A percentile compares a stretch with the other conserved stretches of the same genome.
These are phyloP conservation scores for Aelia acuminata DNA, from an alignment of 2,888 invertebrate species.

Conservation along the genomic window DNA sequence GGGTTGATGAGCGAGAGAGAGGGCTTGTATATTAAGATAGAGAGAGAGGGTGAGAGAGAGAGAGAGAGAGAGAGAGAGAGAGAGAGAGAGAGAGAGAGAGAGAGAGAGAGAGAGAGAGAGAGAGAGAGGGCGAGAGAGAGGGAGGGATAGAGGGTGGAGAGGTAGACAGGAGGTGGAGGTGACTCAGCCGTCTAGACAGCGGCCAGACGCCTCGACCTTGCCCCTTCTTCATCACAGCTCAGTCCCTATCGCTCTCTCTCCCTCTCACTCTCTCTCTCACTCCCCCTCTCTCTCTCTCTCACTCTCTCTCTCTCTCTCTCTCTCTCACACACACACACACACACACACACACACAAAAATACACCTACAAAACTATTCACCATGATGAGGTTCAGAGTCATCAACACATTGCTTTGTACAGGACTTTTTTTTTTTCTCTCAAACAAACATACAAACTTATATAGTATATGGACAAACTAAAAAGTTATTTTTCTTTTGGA, in stretches of 20 bases:
- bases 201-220: constrained; percentile 41
- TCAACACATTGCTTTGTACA: too few species aligned
- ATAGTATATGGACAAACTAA: too few species aligned
- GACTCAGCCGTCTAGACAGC: constrained; percentile 45
- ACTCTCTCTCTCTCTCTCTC: background rate
- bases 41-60: too few species aligned
- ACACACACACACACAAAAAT: background rate
- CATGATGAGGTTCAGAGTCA: too few species aligned
- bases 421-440: too few species aligned
- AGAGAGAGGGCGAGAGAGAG: background rate
- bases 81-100: background rate
- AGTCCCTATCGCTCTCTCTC: background rate
- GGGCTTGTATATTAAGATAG: too few species aligned
- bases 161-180: background rate
- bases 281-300: background rate
- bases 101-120: background rate
- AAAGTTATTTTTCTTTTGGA: too few species aligned
- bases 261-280: background rate
- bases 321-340: background rate
- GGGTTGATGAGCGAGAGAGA: too few species aligned
- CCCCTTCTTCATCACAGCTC: background rate
- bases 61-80: background rate
- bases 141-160: background rate
- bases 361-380: background rate
- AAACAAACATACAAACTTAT: too few species aligned